Evolutionary conservation across 2,113 vertebrate genomes (phyloP), one percentile per base, ranked within the genome.

Genomic region (Crotalus helleri): DNA sequence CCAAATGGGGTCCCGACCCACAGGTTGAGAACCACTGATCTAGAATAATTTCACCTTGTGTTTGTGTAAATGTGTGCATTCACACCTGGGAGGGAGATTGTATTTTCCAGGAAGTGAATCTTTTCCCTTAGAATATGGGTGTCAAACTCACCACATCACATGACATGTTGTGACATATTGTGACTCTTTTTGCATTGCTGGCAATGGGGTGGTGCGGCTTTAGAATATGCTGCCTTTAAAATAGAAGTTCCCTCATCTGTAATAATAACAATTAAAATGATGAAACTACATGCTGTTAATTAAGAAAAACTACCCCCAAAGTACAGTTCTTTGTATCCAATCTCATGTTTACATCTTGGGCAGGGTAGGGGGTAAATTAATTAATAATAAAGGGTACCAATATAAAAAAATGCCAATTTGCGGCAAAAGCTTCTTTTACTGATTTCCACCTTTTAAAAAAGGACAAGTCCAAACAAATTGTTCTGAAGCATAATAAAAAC

Each of bases 401-500:
- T 3, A 21, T 17, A 81, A 44, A 81, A 81, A 44, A 21, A 57
- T 81, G 17, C 1, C 17, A 89, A 94, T 91, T 90, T 49, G 86
- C 91, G 93, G 0, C 0, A 64, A 7, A 87, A 44, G 23, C 55
- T 85, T 93, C 2, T 95, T 58, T 24, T 0, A 24, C 46, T 57
- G 85, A 4, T 51, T 94, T 93, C 26, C 87, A 29, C 0, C 2
- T 81, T 92, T 53, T 51, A 81, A 94, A 92, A 89, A 86, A 88
- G 17, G n/a, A 88, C 54, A 7, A 89, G 95, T 49, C 29, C 24
- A 95, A 95, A 93, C 4, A 10, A 94, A 94, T 90, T 94, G 88
- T 94, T 94, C 96, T 93, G 93, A 94, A 95, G 61, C 33, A 94
- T 92, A 96, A 95, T 93, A 90, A 92, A 95, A 95, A 96, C 91